Conservation (phyloP, 2,113 vertebrate species). For the Pandion haliaetus region DNA sequence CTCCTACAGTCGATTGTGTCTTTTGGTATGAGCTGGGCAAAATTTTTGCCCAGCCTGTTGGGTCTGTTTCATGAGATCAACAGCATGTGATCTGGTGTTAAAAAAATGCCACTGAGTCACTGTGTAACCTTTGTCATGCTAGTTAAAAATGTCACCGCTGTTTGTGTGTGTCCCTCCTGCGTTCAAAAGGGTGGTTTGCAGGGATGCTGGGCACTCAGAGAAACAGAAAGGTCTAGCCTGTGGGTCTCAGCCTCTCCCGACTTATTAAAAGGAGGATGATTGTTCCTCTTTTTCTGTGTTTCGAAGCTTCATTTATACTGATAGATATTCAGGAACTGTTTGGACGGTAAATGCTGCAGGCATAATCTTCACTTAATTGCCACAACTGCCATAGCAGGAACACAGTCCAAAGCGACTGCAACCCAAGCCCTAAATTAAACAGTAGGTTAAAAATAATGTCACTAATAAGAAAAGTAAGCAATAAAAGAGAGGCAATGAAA, state of each 20-base stretch:
- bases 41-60: background rate
- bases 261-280: background rate
- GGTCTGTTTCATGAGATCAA: background rate
- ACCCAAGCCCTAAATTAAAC: background rate
- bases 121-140: background rate
- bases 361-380: background rate
- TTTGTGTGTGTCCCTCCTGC: background rate
- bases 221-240: background rate
- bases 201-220: background rate
- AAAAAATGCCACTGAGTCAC: background rate
- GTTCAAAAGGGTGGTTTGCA: rapidly evolving
- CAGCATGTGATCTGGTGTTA: background rate
- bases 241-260: background rate
- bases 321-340: background rate
- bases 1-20: background rate
- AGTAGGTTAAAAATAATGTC: background rate
- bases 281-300: background rate
- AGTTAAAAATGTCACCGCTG: background rate
- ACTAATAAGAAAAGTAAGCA: background rate
- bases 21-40: background rate
- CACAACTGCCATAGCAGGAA: background rate
- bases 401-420: background rate
- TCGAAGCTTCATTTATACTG: background rate
- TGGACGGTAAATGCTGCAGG: background rate
- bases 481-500: background rate